Conservation (phyloP, 1,140 invertebrate genomes). For the Tigriopus japonicus region DNA sequence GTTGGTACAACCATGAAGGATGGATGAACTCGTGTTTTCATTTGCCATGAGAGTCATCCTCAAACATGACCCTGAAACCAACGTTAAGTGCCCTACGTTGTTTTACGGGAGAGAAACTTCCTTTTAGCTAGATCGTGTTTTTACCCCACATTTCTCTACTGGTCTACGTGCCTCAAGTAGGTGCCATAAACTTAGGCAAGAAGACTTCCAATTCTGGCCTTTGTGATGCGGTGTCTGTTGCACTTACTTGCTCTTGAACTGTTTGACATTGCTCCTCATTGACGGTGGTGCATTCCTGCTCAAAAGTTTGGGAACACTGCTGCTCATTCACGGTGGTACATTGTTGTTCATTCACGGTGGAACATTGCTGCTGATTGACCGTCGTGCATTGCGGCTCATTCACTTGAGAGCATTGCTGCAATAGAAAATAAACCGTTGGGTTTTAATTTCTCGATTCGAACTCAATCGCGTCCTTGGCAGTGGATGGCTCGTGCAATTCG, state of each 20-base stretch:
- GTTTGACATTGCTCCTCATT: constrained; percentile 8
- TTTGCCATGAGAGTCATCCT: neutral
- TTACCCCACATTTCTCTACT: no score
- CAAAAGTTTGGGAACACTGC: constrained; percentile 1
- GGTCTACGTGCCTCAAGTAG: no score
- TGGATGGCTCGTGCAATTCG: no score
- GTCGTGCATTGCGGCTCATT: constrained; percentile 5
- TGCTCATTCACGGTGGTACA: constrained; percentile 9
- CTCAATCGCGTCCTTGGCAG: no score
- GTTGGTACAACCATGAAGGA: neutral
- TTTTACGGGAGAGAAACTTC: no score
- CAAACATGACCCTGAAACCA: neutral
- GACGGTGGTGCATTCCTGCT: constrained; percentile 11
- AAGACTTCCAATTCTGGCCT: neutral
- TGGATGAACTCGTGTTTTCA: neutral
- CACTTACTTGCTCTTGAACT: constrained; percentile 8
- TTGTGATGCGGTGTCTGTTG: neutral
- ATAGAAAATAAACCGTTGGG: no score
- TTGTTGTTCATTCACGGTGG: neutral
- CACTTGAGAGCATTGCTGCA: constrained; percentile 3
- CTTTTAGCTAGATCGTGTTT: no score
- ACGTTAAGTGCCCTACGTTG: neutral
- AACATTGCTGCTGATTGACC: constrained; percentile 8
- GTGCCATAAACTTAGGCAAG: no score
- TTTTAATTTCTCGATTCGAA: no score